A percentile compares a stretch with the other conserved stretches of the same genome.
phyloP scores from a whole-genome alignment of 2,113 vertebrate genomes.

The Pseudorasbora parva region DNA sequence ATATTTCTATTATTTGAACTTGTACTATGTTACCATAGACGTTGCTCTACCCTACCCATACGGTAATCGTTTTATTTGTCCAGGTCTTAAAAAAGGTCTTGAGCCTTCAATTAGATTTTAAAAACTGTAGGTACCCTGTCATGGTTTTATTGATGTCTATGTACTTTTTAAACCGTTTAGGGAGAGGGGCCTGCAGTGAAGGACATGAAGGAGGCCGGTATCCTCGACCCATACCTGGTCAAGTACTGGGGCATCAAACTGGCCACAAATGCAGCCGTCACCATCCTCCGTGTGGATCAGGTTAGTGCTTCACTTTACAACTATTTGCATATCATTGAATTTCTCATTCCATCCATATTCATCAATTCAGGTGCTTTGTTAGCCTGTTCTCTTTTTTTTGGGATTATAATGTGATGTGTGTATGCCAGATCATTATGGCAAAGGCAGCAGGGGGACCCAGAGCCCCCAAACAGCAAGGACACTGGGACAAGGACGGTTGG shows the following conservation, averaged over 20 bases:
- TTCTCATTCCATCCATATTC: background rate
- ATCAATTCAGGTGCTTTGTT: background rate
- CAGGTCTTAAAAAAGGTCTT: too few relatives aligned
- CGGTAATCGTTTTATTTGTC: too few relatives aligned
- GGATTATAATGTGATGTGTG: slow-evolving; percentile 54
- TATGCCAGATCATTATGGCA: slow-evolving; percentile 92
- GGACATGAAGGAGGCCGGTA: slow-evolving; percentile 88
- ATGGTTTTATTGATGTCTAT: background rate
- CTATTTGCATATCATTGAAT: background rate
- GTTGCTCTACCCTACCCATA: too few relatives aligned
- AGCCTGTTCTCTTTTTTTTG: background rate
- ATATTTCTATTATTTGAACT: too few relatives aligned
- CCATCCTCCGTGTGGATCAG: slow-evolving; percentile 95
- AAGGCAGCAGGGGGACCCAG: slow-evolving; percentile 91
- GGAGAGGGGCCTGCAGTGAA: slow-evolving; percentile 87
- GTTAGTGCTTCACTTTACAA: slow-evolving; percentile 70
- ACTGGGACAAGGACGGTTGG: slow-evolving; percentile 92
- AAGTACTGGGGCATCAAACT: slow-evolving; percentile 95
- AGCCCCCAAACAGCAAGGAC: slow-evolving; percentile 86
- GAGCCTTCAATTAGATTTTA: too few relatives aligned
- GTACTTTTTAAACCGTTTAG: slow-evolving; percentile 64
- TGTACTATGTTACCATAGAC: too few relatives aligned
- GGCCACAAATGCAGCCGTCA: slow-evolving; percentile 93
- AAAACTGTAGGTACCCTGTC: too few relatives aligned
- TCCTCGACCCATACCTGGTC: slow-evolving; percentile 90